Evolutionary conservation across 2,113 vertebrate genomes (phyloP).

Genomic region (Willisornis vidua): DNA sequence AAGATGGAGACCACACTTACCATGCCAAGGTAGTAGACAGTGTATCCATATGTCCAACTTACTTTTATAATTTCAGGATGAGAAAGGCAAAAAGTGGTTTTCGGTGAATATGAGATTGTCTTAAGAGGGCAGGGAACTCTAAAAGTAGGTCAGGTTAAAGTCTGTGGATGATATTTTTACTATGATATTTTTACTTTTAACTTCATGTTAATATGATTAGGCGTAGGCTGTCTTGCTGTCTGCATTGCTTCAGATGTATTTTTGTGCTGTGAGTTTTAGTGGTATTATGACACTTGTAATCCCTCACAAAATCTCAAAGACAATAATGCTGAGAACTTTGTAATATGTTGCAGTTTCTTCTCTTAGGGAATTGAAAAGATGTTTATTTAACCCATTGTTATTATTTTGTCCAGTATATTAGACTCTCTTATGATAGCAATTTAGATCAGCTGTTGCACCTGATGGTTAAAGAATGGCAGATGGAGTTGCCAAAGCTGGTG

Average conservation of each 20-base stretch:
- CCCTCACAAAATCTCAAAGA: not conserved
- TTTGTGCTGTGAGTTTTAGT: not conserved
- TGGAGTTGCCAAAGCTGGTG: conserved; percentile 92
- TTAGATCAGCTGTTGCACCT: conserved; percentile 86
- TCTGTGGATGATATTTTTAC: not conserved
- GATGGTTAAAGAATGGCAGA: conserved; percentile 95
- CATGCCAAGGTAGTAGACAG: conserved; percentile 83
- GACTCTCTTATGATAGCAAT: conserved; percentile 87
- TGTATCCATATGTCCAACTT: not conserved
- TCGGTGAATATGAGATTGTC: not conserved
- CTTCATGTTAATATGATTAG: fast-evolving
- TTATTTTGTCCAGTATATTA: conserved; percentile 82
- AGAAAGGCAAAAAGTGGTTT: not conserved
- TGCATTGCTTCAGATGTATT: not conserved
- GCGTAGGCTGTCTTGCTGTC: not conserved
- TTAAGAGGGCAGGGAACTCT: not conserved
- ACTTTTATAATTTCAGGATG: not conserved
- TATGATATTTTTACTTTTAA: not conserved
- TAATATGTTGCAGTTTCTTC: not conserved
- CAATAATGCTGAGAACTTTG: not conserved
- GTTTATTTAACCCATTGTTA: not conserved
- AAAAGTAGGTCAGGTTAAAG: not conserved
- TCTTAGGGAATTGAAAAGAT: not conserved
- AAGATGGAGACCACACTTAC: conserved; percentile 88
- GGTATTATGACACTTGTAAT: not conserved